Conservation (phyloP, 2,888 invertebrate genomes). For the Bedellia somnulentella region DNA sequence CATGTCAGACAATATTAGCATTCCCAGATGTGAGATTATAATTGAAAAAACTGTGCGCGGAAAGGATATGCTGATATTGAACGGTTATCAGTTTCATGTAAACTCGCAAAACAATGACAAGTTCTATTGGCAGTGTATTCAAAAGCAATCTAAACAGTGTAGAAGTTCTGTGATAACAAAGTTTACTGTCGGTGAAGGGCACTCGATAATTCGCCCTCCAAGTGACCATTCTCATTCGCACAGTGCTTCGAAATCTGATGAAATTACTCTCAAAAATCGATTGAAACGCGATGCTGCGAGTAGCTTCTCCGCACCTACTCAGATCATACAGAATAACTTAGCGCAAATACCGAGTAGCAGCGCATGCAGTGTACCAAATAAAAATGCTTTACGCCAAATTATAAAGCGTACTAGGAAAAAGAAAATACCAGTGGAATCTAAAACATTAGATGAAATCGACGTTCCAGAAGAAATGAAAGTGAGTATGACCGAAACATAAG, state of each 20-base stretch:
- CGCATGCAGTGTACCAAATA: background rate
- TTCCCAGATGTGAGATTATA: too few relatives aligned
- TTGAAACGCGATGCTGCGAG: background rate
- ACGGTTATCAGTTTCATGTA: background rate
- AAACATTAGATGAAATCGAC: background rate
- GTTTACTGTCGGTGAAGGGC: background rate
- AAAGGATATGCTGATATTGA: background rate
- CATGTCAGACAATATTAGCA: background rate
- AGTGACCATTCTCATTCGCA: slow-evolving; percentile 1
- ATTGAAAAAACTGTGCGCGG: background rate
- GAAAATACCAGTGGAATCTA: background rate
- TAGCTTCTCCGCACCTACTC: background rate
- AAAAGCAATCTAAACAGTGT: background rate
- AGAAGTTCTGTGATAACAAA: background rate
- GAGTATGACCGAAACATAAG: background rate
- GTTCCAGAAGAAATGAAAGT: background rate
- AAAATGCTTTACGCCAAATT: slow-evolving; percentile 1
- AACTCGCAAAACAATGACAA: background rate
- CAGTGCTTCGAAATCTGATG: background rate
- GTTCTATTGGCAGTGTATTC: background rate
- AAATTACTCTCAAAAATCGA: background rate
- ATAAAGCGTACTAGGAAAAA: background rate
- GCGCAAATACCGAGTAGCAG: background rate
- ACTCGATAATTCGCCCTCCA: background rate
- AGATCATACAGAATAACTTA: background rate